Evolutionary conservation across 1,140 invertebrate species (phyloP).

Genomic region (Nasonia longicornis): DNA sequence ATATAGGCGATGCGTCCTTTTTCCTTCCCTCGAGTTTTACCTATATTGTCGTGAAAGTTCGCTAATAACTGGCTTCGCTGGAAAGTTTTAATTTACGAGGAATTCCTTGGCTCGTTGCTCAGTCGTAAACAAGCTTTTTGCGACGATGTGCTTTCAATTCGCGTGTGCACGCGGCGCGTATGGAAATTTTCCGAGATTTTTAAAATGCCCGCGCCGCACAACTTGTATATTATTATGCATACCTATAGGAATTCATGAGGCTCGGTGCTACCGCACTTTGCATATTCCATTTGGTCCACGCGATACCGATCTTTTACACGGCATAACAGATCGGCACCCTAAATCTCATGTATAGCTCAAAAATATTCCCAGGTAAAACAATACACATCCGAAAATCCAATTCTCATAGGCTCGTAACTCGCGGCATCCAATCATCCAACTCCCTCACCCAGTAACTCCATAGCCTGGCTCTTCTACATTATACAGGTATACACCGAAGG

Average conservation of each 20-base stretch:
- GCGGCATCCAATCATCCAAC: not conserved
- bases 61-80: not conserved
- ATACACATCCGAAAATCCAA: too few species aligned
- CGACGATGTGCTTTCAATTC: not conserved
- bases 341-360: too few species aligned
- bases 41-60: not conserved
- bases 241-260: too few species aligned
- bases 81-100: conserved; percentile 3
- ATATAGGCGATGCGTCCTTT: not conserved
- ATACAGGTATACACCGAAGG: not conserved
- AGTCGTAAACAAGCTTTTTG: not conserved
- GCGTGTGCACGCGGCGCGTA: not conserved
- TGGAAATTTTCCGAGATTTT: not conserved
- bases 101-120: not conserved
- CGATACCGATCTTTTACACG: too few species aligned
- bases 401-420: not conserved
- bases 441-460: not conserved
- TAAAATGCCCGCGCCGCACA: too few species aligned
- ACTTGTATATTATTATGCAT: too few species aligned
- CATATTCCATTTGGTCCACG: too few species aligned
- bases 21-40: not conserved
- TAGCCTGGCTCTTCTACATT: not conserved
- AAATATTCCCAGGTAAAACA: too few species aligned
- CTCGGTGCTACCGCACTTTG: too few species aligned
- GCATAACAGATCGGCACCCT: too few species aligned